Evolutionary conservation across 2,113 vertebrate genomes (phyloP).

Genomic region (Cyprinus carpio): DNA sequence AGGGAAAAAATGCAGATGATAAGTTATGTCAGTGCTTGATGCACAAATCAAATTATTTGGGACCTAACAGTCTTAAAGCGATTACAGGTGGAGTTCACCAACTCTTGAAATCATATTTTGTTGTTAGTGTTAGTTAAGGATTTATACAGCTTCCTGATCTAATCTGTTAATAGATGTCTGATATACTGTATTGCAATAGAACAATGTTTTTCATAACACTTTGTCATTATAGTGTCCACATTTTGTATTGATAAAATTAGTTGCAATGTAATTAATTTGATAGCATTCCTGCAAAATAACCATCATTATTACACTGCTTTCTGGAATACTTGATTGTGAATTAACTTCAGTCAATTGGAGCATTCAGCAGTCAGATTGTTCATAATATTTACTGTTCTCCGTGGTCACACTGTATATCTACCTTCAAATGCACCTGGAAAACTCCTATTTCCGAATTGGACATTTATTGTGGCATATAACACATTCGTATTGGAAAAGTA

Average conservation of each 20-base stretch:
- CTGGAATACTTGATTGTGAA: neutral
- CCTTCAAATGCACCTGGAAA: neutral
- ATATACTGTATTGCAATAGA: neutral
- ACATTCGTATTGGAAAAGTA: neutral
- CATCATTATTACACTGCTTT: neutral
- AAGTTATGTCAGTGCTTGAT: conserved; percentile 67
- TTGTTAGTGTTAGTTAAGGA: conserved; percentile 43
- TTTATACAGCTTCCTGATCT: conserved; percentile 31
- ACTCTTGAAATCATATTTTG: conserved; percentile 38
- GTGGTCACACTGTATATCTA: neutral
- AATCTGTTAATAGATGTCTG: conserved; percentile 1
- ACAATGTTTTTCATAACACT: neutral
- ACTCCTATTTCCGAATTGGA: neutral
- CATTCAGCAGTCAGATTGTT: neutral
- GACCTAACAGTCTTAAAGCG: conserved; percentile 56
- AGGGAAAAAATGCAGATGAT: conserved; percentile 60
- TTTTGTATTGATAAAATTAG: neutral
- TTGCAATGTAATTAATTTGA: no score
- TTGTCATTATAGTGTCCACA: neutral
- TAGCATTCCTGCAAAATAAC: neutral
- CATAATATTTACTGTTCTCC: neutral
- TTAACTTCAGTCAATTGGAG: neutral
- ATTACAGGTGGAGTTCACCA: conserved; percentile 53
- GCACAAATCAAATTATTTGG: conserved; percentile 72
- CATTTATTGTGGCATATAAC: neutral